A percentile compares a stretch with the other conserved stretches of the same genome.
Conservation (phyloP, 2,113 vertebrate genomes). For the Choloepus hoffmanni region DNA sequence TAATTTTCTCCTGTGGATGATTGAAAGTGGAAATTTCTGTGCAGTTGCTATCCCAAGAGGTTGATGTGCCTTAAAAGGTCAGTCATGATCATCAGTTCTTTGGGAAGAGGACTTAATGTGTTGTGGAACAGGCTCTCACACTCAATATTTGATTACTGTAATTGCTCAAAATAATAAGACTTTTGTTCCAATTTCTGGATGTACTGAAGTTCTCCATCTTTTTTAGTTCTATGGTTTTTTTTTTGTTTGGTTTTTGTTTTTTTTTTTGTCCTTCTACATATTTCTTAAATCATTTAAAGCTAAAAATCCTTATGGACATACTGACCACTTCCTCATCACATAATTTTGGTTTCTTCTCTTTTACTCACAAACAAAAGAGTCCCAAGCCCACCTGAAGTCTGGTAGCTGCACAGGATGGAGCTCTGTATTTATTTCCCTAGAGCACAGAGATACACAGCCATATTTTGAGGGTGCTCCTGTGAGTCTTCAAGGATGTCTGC, state of each 20-base stretch:
- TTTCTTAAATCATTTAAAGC: neutral
- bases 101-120: neutral
- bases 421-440: neutral
- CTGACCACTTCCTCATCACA: neutral
- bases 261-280: neutral
- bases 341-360: neutral
- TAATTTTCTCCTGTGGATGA: neutral
- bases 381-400: neutral
- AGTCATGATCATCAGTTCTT: neutral
- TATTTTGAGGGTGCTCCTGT: neutral
- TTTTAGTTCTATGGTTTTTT: neutral
- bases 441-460: neutral
- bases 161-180: neutral
- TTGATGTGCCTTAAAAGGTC: neutral
- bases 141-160: neutral
- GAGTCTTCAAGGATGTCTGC: neutral
- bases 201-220: neutral
- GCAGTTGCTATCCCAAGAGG: neutral
- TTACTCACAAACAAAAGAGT: neutral
- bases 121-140: neutral
- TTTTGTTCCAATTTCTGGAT: neutral
- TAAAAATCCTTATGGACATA: neutral
- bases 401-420: fast-evolving
- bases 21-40: neutral
- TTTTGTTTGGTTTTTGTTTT: neutral